Conservation (phyloP, 2,888 invertebrate species). For the Abrostola triplasia region DNA sequence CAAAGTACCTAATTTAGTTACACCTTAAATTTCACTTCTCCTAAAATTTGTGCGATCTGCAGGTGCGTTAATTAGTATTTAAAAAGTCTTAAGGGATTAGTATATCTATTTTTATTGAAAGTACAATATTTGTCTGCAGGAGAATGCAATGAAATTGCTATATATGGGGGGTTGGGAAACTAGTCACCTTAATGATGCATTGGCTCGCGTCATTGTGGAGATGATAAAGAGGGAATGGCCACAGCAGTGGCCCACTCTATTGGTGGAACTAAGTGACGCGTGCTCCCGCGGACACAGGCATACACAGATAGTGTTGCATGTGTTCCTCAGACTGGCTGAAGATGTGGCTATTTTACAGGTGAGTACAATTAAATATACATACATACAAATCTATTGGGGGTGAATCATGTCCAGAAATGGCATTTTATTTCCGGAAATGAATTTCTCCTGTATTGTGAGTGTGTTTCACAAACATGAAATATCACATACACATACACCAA, state of each 20-base stretch:
- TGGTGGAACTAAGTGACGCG: conserved; percentile 94
- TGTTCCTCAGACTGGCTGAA: conserved; percentile 96
- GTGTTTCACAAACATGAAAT: too few species aligned
- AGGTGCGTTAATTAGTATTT: too few species aligned
- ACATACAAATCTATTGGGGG: background rate
- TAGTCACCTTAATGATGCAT: conserved; percentile 94
- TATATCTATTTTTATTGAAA: too few species aligned
- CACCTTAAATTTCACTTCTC: too few species aligned
- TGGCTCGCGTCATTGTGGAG: conserved; percentile 97
- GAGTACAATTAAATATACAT: conserved; percentile 25
- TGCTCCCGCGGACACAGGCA: conserved; percentile 95
- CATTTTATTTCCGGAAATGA: too few species aligned
- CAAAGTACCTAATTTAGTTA: background rate
- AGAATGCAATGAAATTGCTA: conserved; percentile 95
- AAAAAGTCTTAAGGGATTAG: too few species aligned
- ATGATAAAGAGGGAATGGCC: conserved; percentile 99
- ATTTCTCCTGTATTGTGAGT: too few species aligned
- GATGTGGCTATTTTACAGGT: conserved; percentile 97
- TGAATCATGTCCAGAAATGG: too few species aligned
- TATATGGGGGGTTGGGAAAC: conserved; percentile 93
- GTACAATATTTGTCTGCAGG: conserved; percentile 83
- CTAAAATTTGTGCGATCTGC: too few species aligned
- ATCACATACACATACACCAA: too few species aligned
- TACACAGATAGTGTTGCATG: conserved; percentile 96
- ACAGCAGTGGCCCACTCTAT: conserved; percentile 97